Evolutionary conservation across 2,113 vertebrate genomes (phyloP).

Genomic region (Octodon degus): DNA sequence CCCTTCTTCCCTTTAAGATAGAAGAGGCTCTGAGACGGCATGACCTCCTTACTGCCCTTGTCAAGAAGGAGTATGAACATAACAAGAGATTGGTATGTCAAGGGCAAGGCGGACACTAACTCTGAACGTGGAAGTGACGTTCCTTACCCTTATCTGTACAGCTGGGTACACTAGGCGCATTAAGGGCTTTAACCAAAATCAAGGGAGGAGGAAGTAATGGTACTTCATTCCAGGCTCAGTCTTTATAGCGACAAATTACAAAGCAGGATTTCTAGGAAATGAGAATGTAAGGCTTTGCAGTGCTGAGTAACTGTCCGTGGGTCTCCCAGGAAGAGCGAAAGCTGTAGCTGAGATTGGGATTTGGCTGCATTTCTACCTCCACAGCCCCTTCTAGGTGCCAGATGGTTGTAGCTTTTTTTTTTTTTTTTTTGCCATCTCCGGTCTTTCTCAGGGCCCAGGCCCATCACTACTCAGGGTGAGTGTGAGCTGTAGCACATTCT

Average conservation of each 20-base stretch:
- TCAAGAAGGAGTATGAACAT: conserved; percentile 93
- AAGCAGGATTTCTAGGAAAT: conserved; percentile 16
- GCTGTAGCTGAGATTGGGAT: background rate
- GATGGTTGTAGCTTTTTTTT: background rate
- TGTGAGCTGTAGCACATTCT: background rate
- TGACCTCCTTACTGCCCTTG: conserved; percentile 90
- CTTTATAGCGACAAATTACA: background rate
- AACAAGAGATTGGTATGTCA: conserved; percentile 92
- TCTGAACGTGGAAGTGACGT: background rate
- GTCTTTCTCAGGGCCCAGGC: background rate
- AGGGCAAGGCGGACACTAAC: background rate
- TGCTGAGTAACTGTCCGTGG: background rate
- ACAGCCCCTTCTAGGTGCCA: background rate
- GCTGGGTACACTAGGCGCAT: background rate
- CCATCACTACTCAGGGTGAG: background rate
- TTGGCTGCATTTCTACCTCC: background rate
- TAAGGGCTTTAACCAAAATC: background rate
- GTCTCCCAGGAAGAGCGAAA: background rate
- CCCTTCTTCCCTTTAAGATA: conserved; percentile 85
- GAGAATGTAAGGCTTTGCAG: conserved; percentile 31
- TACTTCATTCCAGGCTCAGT: background rate
- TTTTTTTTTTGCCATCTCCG: background rate
- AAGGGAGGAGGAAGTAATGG: background rate
- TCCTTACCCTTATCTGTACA: background rate
- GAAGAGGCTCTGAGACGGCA: conserved; percentile 93